Base-by-base conservation (phyloP, 2,797 vertebrate species). In the Bradypus variegatus region DNA sequence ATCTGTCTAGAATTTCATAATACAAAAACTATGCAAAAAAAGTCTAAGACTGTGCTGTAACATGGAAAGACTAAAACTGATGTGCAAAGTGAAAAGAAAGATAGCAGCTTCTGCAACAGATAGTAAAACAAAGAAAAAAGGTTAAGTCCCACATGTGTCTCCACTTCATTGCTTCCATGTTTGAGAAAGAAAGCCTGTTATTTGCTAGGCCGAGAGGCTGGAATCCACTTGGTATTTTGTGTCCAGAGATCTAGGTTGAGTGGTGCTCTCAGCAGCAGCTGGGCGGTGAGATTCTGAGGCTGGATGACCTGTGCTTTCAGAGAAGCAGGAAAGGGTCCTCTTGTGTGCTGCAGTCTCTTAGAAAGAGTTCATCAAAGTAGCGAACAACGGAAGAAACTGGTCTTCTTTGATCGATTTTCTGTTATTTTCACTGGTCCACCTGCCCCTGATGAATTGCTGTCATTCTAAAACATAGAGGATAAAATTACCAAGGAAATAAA, bases 381-480 rank as follows among this genome's bases (percentile, higher is more conserved):
- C 3, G 97, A 98, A 96, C 99, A 99, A 95, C 99, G 99, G 96
- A 99, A 99, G 97, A 99, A 98, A 97, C 98, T 99, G 95, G 98
- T 98, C 97, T 98, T 99, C 98, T 99, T 99, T 19, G 99, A 98
- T 91, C 98, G 98, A 84, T 98, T 99, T 96, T 99, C 98, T 93
- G 99, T 99, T 96, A 99, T 99, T 98, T 99, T 99, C 95, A 99
- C 97, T 2, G 98, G 98, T 88, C 98, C 99, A n/a, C 98, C 98
- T 67, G 98, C 96, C 87, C 98, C 98, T 70, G 98, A 96, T 23
- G 98, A 97, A 96, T 93, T 98, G 97, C 95, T 98, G 97, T 99
- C 99, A 76, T 98, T 98, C 99, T 99, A 95, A 89, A 89, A 97
- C 86, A 90, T 33, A 94, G 93, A 95, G 86, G n/a, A 93, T 45